These are phyloP conservation scores for Oceanodroma leucorhoa DNA, from an alignment of 2,797 vertebrate species.

Conservation along the genomic window DNA sequence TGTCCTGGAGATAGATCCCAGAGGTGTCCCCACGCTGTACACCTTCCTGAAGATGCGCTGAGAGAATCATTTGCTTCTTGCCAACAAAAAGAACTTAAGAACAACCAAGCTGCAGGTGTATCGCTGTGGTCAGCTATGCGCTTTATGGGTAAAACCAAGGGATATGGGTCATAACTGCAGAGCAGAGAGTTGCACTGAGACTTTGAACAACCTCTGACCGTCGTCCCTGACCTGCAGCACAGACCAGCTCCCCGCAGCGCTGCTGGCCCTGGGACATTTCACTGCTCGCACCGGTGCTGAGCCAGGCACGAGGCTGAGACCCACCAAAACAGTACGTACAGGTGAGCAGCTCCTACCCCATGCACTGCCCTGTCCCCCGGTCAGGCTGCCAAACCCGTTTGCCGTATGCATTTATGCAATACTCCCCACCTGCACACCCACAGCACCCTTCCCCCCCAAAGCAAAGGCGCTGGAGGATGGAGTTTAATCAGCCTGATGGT, in stretches of 20 bases:
- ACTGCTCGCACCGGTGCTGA: accelerated
- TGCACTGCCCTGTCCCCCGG: neutral
- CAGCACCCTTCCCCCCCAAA: neutral
- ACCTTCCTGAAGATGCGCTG: neutral
- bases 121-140: neutral
- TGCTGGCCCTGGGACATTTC: neutral
- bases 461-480: neutral
- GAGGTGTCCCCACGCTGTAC: neutral
- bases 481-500: accelerated
- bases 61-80: neutral
- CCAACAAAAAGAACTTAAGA: neutral
- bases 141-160: neutral
- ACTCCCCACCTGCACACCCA: neutral
- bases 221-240: neutral
- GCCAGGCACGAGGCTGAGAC: neutral
- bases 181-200: neutral
- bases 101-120: neutral
- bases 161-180: neutral
- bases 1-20: neutral
- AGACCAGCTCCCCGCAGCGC: neutral
- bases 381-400: neutral
- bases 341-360: neutral
- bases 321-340: neutral
- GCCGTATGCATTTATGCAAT: accelerated
- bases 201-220: neutral